A percentile compares a stretch with the other conserved stretches of the same genome.
Evolutionary conservation across 2,797 vertebrate genomes (phyloP).

Genomic region (Acridotheres tristis): DNA sequence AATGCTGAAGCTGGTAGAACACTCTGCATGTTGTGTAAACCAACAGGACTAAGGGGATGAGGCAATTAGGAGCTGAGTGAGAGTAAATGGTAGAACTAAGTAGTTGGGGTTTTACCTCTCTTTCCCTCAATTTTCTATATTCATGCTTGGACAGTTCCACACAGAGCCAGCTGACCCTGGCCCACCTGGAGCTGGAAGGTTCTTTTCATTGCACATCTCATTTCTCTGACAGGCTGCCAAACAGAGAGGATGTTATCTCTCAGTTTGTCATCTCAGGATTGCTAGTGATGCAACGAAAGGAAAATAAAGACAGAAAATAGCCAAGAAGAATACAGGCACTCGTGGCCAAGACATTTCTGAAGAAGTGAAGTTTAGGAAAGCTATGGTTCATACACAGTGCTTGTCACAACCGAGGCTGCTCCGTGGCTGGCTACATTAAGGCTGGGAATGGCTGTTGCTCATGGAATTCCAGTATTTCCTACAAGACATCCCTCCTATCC

Average conservation of each 20-base stretch:
- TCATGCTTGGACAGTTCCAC: background rate
- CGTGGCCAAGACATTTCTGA: background rate
- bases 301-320: background rate
- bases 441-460: background rate
- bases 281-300: background rate
- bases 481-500: background rate
- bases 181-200: background rate
- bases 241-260: background rate
- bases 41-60: background rate
- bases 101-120: background rate
- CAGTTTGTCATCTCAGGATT: background rate
- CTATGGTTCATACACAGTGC: background rate
- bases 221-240: background rate
- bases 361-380: background rate
- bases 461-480: background rate
- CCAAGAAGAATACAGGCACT: background rate
- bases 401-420: background rate
- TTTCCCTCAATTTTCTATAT: background rate
- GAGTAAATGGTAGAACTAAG: background rate
- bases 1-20: background rate
- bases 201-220: background rate
- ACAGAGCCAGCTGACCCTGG: background rate
- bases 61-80: background rate
- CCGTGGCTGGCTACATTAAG: background rate
- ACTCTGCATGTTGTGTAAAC: background rate